These are phyloP conservation scores for Drymonia ruficornis DNA, from an alignment of 2,888 invertebrate genomes.

Conservation along the genomic window DNA sequence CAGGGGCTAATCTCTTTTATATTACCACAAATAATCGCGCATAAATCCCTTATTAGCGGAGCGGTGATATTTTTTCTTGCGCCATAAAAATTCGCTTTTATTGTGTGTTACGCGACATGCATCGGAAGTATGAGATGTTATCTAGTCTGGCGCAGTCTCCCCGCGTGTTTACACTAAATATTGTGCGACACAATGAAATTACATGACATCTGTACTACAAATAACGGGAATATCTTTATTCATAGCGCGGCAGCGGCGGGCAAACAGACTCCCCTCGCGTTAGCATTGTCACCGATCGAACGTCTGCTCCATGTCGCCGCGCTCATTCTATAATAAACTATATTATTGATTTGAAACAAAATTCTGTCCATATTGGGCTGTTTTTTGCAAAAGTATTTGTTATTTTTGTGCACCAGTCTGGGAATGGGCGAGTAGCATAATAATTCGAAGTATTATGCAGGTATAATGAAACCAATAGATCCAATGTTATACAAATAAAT, in stretches of 20 bases:
- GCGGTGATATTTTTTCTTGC: slow-evolving; percentile 56
- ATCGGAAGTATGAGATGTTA: slow-evolving; percentile 77
- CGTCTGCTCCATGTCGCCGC: slow-evolving; percentile 76
- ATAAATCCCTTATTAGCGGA: slow-evolving; percentile 72
- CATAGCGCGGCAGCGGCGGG: slow-evolving; percentile 75
- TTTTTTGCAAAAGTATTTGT: slow-evolving; percentile 1
- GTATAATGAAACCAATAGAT: too few species aligned
- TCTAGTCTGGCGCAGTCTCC: slow-evolving; percentile 68
- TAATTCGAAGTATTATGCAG: too few species aligned
- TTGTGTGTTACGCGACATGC: slow-evolving; percentile 62
- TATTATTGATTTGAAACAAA: slow-evolving; percentile 28
- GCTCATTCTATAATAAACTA: slow-evolving; percentile 41
- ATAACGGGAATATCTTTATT: slow-evolving; percentile 85
- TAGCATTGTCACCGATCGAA: slow-evolving; percentile 64
- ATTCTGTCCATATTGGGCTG: neutral
- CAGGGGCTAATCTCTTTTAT: slow-evolving; percentile 72
- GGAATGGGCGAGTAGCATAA: too few species aligned
- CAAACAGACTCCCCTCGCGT: slow-evolving; percentile 76
- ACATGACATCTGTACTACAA: slow-evolving; percentile 85
- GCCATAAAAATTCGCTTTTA: slow-evolving; percentile 71
- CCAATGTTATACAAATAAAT: too few species aligned
- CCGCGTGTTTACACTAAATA: slow-evolving; percentile 83
- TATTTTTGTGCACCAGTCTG: too few species aligned
- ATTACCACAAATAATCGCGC: slow-evolving; percentile 64
- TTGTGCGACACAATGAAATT: slow-evolving; percentile 83